Base-by-base conservation (phyloP, 2,888 invertebrate species). In the Coleophora flavipennella region DNA sequence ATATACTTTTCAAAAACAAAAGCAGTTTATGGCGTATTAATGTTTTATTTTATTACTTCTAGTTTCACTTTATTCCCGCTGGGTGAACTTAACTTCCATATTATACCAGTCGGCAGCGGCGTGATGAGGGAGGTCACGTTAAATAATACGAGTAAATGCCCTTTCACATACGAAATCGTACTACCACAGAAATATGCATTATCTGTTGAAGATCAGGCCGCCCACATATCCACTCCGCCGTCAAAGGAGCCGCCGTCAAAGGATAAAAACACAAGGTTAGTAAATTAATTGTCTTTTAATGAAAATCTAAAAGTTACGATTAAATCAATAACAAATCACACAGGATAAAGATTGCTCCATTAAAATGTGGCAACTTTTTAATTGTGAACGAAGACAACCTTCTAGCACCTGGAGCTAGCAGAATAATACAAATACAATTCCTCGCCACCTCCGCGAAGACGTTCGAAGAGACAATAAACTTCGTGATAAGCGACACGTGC, bases 91-190 rank as follows among this genome's bases (percentile, higher is more conserved):
- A 85, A 87, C 59, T 90, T 90, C 53, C 87, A 89, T 34, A 74
- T 88, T 8, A 78, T 89, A 51, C 63, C 86, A 10, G 71, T 89
- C 6, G 85, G 81, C 8, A 81, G 77, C 7, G 72, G 73, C 14
- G 85, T 86, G 41, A 67, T 62, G n/a, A 78, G 86, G 56, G 83
- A 84, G 13, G 76, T 90, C 0, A 80, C 84, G 39, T 59, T 90
- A 14, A 86, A 84, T 48, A 90, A 90, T 55, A 86, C 68, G 1
- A 90, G 90, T 44, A 83, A 83, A 59, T 89, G 88, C 55, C 80
- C 87, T 1, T 83, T 88, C 9, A 75, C 76, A 0, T 88, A 85
- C 44, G 73, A 75, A 48, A 79, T 86, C 34, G 50, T 74, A 38
- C 46, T 84, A 34, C 81, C 83, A 10, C 29, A 41, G 3, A 39